Evolutionary conservation across 2,113 vertebrate species (phyloP).

Genomic region (Cyanoramphus novaezelandiae): DNA sequence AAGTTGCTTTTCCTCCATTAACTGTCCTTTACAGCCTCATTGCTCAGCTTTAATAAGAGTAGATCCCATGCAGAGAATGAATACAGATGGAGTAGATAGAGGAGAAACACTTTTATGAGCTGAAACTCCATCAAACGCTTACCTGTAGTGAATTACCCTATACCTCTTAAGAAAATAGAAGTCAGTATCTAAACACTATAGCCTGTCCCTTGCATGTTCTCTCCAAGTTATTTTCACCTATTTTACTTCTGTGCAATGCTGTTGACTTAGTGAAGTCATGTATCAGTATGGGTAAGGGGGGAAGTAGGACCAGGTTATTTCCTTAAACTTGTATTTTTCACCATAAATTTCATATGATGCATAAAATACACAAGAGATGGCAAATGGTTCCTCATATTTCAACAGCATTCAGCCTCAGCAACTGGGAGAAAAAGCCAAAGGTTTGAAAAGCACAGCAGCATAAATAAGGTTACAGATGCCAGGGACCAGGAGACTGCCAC

Average conservation of each 20-base stretch:
- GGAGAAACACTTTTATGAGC: slow-evolving; percentile 24
- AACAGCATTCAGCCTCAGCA: not conserved
- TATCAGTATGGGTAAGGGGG: not conserved
- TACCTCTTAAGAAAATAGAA: not conserved
- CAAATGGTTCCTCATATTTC: not conserved
- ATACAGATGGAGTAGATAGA: not conserved
- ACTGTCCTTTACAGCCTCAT: slow-evolving; percentile 10
- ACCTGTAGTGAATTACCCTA: not conserved
- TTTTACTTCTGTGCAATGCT: not conserved
- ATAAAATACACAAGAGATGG: not conserved
- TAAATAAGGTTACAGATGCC: not conserved
- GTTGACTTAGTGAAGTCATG: not conserved
- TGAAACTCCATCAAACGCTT: not conserved
- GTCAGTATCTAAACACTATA: not conserved
- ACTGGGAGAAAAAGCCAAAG: not conserved
- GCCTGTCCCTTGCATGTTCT: not conserved
- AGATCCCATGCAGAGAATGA: not conserved
- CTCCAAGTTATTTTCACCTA: not conserved
- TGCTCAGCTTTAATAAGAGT: slow-evolving; percentile 11
- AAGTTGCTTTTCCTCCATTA: slow-evolving; percentile 9
- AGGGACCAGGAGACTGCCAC: not conserved
- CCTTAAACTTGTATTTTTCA: not conserved
- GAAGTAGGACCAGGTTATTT: not conserved
- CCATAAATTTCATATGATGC: not conserved
- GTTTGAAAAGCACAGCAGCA: not conserved